phyloP scores from a whole-genome alignment of 2,797 vertebrate genomes.

The Hafferia zeledoni region DNA sequence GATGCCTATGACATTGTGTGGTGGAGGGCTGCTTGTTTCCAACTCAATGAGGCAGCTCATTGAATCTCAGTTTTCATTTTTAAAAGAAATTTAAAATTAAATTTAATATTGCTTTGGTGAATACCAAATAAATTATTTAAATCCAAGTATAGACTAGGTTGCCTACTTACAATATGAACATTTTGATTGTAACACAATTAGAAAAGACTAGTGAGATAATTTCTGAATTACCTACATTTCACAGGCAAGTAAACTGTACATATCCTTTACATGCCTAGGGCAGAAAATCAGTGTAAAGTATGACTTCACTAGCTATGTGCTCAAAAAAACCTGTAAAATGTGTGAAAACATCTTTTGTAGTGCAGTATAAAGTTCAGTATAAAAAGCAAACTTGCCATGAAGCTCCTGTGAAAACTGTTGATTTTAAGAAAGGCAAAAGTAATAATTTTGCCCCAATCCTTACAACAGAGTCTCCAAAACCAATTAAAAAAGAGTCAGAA shows the following conservation, averaged over 20 bases:
- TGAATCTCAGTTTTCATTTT: not conserved
- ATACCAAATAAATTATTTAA: not conserved
- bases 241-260: not conserved
- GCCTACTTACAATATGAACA: not conserved
- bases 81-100: not conserved
- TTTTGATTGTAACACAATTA: not conserved
- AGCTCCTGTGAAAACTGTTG: not conserved
- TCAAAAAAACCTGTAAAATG: not conserved
- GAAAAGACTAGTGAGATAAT: not conserved
- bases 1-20: not conserved
- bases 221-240: constrained; percentile 1
- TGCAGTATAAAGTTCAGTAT: not conserved
- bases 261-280: not conserved
- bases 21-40: not conserved
- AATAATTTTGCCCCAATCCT: accelerated
- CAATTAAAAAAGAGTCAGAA: not conserved
- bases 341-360: not conserved
- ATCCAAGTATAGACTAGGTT: not conserved
- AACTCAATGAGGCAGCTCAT: not conserved
- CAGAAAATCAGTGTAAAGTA: not conserved
- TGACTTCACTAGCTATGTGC: not conserved
- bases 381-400: not conserved
- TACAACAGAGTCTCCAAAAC: not conserved
- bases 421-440: not conserved
- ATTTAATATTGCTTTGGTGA: not conserved